Evolutionary conservation across 2,113 vertebrate species (phyloP), one percentile per base, ranked within the genome.

Genomic region (Nothobranchius furzeri): DNA sequence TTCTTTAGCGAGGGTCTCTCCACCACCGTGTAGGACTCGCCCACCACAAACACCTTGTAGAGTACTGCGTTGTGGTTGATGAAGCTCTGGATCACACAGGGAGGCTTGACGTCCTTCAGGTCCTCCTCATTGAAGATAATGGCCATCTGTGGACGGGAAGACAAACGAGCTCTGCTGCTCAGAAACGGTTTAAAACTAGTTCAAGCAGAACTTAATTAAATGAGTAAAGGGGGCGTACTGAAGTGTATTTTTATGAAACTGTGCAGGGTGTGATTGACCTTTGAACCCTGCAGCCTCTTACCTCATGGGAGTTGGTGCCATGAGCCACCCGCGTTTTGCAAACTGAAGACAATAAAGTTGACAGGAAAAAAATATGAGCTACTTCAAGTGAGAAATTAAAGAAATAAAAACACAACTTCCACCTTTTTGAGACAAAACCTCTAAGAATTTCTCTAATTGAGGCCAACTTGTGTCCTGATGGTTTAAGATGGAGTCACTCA

Each of bases 291-390:
- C 36, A 36, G 50, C 56, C 37, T 84, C 96, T 95, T 88, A 99
- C 98, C 96, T 99, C 98, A 0, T 99, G 98, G 58, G 98, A 99
- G 91, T 95, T 98, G 89, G 98, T 98, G 90, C 98, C 98, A 40
- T 99, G 98, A 78, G 98, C 98, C 89, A 99, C 98, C 88, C 96
- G 95, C 70, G 97, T 99, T 94, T 99, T 99, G 90, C 98, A 99
- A 92, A 99, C 98, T 99, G 77, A 43, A 17, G 74, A 24, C 83
- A 79, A 84, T 78, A 30, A 86, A 85, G 74, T 58, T 40, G 15
- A 48, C 14, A 14, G 7, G 12, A 1, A 2, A 8, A 30, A 35
- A 1, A 13, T 36, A 54, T 12, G 6, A 54, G 4, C 9, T 20
- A 20, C 48, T 49, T 50, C 9, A 35, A 54, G 52, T 54, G 25